These are phyloP conservation scores for Geopemphigus sp. DNA, from an alignment of 1,140 invertebrate species.

Conservation along the genomic window DNA sequence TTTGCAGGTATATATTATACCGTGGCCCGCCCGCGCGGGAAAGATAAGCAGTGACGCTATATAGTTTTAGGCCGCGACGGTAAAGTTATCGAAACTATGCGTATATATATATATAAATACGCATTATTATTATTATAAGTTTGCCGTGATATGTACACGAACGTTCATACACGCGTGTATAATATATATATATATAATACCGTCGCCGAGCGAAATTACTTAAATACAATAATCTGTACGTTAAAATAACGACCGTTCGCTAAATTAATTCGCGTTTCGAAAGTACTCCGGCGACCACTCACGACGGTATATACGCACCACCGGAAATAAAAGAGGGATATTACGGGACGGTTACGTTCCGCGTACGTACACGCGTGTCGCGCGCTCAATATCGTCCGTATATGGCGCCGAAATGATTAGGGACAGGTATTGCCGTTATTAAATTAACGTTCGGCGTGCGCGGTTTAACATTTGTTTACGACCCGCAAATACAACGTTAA, in stretches of 20 bases:
- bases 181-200: no score
- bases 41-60: background rate
- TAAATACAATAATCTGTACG: constrained; percentile 1
- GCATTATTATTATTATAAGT: no score
- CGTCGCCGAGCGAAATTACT: background rate
- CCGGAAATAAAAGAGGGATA: no score
- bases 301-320: no score
- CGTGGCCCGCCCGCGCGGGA: background rate
- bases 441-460: background rate
- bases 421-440: background rate
- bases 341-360: no score
- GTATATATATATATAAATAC: background rate
- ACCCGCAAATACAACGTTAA: background rate
- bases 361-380: no score
- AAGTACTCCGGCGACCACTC: background rate
- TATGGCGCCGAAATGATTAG: background rate
- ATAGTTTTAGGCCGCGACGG: background rate
- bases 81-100: constrained; percentile 22
- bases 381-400: no score
- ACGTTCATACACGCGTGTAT: no score
- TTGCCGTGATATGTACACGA: background rate
- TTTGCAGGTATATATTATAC: no score
- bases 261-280: constrained; percentile 3
- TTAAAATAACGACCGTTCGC: constrained; percentile 14
- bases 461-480: constrained; percentile 7